These are phyloP conservation scores for Holothuria glaberrima DNA, from an alignment of 35 echinoderm and acorn worm species.

Conservation along the genomic window DNA sequence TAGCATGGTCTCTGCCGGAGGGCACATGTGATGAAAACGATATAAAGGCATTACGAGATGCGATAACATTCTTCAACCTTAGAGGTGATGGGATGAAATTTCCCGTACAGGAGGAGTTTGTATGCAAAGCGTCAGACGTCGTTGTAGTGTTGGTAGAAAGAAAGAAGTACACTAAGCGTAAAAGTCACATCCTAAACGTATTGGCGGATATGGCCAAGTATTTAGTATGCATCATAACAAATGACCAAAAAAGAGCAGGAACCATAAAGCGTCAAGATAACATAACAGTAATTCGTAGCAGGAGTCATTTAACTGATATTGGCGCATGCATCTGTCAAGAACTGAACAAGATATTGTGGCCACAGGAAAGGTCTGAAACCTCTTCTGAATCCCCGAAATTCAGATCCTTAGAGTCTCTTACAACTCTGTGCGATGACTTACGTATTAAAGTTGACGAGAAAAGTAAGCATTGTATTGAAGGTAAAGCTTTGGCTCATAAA, in stretches of 20 bases:
- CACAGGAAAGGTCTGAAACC: not conserved
- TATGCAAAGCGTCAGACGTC: not conserved
- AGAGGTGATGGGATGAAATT: not conserved
- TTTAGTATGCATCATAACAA: slow-evolving; percentile 11
- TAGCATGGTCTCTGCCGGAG: slow-evolving; percentile 18
- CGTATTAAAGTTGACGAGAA: slow-evolving; percentile 4
- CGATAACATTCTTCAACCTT: slow-evolving; percentile 20
- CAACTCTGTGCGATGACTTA: not conserved
- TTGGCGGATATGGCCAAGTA: not conserved
- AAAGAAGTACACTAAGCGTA: not conserved
- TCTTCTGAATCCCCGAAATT: too few relatives aligned
- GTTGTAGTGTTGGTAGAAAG: slow-evolving; percentile 5
- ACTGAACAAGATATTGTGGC: slow-evolving; percentile 6
- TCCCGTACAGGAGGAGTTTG: not conserved
- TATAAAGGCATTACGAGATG: not conserved
- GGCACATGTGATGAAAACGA: not conserved
- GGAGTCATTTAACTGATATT: not conserved
- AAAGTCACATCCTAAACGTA: not conserved
- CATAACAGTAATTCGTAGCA: slow-evolving; percentile 11
- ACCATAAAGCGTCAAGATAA: slow-evolving; percentile 19
- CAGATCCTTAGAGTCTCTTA: not conserved
- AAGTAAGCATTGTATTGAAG: not conserved
- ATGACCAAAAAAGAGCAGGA: not conserved
- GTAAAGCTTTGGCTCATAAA: not conserved
- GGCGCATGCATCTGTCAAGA: slow-evolving; percentile 9